Evolutionary conservation across 2,888 invertebrate species (phyloP).

Genomic region (Petrolisthes manimaculis): DNA sequence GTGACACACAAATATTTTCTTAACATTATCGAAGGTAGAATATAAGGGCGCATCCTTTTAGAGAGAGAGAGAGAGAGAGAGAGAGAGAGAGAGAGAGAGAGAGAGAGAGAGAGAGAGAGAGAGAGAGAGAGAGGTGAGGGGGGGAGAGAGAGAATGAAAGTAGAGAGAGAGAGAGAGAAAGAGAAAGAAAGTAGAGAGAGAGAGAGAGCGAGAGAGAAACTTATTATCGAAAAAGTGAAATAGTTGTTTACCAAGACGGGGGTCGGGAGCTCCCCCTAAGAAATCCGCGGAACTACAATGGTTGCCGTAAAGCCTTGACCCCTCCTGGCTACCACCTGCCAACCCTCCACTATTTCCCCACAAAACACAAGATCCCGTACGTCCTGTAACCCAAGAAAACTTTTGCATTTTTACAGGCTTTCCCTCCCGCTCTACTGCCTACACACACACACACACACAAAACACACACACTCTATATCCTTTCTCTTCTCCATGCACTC

Average conservation of each 20-base stretch:
- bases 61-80: background rate
- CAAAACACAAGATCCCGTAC: slow-evolving; percentile 31
- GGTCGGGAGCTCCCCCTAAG: background rate
- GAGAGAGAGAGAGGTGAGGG: background rate
- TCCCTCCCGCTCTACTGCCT: slow-evolving; percentile 13
- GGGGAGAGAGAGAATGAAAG: background rate
- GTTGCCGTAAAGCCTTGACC: slow-evolving; percentile 26
- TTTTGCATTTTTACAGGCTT: slow-evolving; percentile 49
- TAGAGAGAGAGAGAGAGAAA: background rate
- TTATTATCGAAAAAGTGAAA: slow-evolving; percentile 26
- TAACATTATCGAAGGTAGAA: background rate
- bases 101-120: background rate
- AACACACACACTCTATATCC: no score
- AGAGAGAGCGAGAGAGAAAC: slow-evolving; percentile 10
- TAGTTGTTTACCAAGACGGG: slow-evolving; percentile 27
- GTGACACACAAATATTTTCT: background rate
- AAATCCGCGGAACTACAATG: slow-evolving; percentile 38
- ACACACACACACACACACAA: no score
- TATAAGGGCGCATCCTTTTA: slow-evolving; percentile 1
- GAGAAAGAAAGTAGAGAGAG: slow-evolving; percentile 13
- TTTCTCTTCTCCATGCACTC: no score
- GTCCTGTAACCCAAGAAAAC: slow-evolving; percentile 35
- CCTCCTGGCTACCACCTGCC: slow-evolving; percentile 21
- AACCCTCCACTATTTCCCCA: slow-evolving; percentile 26
- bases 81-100: background rate